Base-by-base conservation (phyloP, 2,113 vertebrate species). In the Dissostichus mawsoni region DNA sequence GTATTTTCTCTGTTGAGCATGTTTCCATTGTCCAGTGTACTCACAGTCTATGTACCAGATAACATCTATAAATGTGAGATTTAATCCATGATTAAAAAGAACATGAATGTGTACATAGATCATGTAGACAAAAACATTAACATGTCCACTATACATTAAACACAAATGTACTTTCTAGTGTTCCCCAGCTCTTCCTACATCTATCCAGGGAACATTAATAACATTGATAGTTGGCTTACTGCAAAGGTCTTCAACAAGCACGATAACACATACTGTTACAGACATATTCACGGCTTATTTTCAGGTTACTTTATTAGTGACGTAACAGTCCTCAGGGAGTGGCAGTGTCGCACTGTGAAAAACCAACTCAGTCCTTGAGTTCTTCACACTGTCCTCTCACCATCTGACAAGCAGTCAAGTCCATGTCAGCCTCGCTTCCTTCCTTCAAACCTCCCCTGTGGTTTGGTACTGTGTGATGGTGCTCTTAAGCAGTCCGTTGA, bases 21-120 rank as follows among this genome's bases (percentile, higher is more conserved):
- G 67, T 88, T 73, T 76, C 53, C 62, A 87, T 58, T 71, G 85
- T 93, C 92, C 93, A 94, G 93, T 94, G 93, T 94, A 89, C 87
- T 92, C 90, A 89, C 89, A 86, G 88, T 91, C 86, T 85, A 90
- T 90, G 83, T 80, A 92, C 78, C 69, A 90, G 78, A 86, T 74
- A 83, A 84, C 74, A 86, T 76, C 62, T 76, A 80, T 77, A 88
- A 84, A 77, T 73, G 80, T 88, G 75, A 86, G 70, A 84, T 78
- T 85, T 64, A 83, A 84, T 82, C 18, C 59, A 76, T 76, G 58
- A 45, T 50, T 71, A 67, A 51, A 71, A 76, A 68, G 72, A 76
- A 82, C 57, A 83, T 50, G 67, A 80, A 56, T 70, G 71, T 77
- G 76, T 82, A 88, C 77, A 90, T 55, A 74, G 50, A 84, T 76